Base-by-base conservation (phyloP, 2,888 invertebrate species). In the Meta bourneti region DNA sequence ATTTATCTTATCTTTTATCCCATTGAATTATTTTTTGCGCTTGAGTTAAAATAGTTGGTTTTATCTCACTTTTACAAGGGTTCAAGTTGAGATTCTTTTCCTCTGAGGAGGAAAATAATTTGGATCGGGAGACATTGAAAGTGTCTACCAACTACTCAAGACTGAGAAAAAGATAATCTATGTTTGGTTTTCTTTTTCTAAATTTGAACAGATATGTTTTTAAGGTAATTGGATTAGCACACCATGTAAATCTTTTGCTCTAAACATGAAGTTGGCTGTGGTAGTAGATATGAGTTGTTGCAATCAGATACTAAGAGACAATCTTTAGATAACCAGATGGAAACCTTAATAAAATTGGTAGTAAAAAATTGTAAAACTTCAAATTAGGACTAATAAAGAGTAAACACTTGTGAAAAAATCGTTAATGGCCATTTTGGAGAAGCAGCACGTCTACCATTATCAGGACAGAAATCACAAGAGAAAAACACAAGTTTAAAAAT, bases 1-100 rank as follows among this genome's bases (percentile, higher is more conserved):
- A 61, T 79, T 61, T 49, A 79, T 79, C 79, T 54, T 54, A 79
- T 79, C 61, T 20, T 61, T 54, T 79, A 16, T 61, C 61, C 5
- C 61, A 9, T 16, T 61, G 61, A 61, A 61, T 61, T 0, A 61
- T 61, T 61, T 61, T 61, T 61, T 16, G 16, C 13, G 16, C 16
- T 61, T 16, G 13, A 11, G 61, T 16, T 61, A 61, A 61, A 61
- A 61, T 61, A 2, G 34, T 34, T 34, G 61, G 61, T 61, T 61
- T 61, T 61, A 61, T 61, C 61, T 61, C 61, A 61, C 16, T 16
- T 61, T 61, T 61, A 61, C 61, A 61, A 61, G 11, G 11, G 61
- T 16, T 61, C 61, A 61, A 16, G 7, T 61, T 9, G 16, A 61
- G 16, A 9, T 61, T 34, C 34, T 34, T 61, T 61, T 9, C 16